Evolutionary conservation across 2,113 vertebrate species (phyloP).

Genomic region (Tachuris rubrigastra): DNA sequence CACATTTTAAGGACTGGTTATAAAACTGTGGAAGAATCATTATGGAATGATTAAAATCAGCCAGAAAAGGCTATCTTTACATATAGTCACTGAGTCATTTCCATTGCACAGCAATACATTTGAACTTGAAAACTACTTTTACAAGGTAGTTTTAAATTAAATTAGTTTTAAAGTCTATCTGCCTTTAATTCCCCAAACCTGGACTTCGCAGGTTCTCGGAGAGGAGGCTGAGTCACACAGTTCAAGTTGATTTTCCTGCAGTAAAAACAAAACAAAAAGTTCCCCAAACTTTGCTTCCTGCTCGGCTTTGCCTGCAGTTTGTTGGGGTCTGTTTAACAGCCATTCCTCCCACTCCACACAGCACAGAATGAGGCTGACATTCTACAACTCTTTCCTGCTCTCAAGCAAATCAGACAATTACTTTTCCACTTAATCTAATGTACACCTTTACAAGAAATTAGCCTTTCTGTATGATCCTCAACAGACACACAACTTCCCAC

Average conservation of each 20-base stretch:
- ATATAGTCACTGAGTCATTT: background rate
- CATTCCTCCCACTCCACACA: background rate
- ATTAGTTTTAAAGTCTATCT: background rate
- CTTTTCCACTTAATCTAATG: background rate
- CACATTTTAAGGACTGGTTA: background rate
- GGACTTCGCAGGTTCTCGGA: background rate
- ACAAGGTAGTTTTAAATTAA: background rate
- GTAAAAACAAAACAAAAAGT: background rate
- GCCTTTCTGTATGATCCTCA: background rate
- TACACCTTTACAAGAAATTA: background rate
- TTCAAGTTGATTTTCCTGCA: background rate
- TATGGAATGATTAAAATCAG: background rate
- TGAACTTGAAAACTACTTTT: background rate
- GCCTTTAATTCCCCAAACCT: background rate
- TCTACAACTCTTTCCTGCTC: background rate
- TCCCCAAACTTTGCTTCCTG: background rate
- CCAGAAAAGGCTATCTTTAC: background rate
- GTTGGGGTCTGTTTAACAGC: background rate
- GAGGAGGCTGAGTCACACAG: background rate
- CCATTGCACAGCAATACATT: background rate
- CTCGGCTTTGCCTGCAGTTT: background rate
- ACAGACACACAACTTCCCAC: background rate
- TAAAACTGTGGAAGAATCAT: background rate
- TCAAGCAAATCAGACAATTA: background rate
- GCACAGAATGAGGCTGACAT: background rate